These are phyloP conservation scores for Galeopsomyia nigrocyanea DNA, from an alignment of 2,888 invertebrate species.

Conservation along the genomic window DNA sequence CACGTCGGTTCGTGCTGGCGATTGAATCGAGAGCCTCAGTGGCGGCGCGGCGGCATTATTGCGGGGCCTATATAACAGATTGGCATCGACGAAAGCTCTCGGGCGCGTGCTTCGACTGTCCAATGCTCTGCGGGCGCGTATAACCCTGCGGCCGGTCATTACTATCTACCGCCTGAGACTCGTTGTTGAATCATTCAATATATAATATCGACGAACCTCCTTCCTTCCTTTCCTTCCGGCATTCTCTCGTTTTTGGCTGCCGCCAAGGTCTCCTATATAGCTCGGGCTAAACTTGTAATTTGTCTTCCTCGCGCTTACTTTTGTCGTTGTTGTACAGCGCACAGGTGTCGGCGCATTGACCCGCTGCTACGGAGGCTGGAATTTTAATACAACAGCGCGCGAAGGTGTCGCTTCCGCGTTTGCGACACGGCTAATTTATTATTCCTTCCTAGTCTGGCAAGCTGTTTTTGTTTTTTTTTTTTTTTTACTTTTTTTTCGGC, in stretches of 20 bases:
- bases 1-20: background rate
- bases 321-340: slow-evolving; percentile 5
- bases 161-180: slow-evolving; percentile 6
- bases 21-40: slow-evolving; percentile 10
- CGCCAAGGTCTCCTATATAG: no score
- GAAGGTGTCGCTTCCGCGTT: slow-evolving; percentile 17
- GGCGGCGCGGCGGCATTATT: slow-evolving; percentile 22
- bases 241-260: no score
- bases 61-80: slow-evolving; percentile 40
- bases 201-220: slow-evolving; percentile 30
- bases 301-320: background rate
- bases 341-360: background rate
- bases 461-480: background rate
- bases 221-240: background rate
- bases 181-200: slow-evolving; percentile 44
- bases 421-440: slow-evolving; percentile 25
- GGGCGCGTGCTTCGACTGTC: slow-evolving; percentile 46
- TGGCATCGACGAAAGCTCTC: slow-evolving; percentile 47
- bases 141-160: slow-evolving; percentile 8
- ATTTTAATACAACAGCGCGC: slow-evolving; percentile 28
- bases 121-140: slow-evolving; percentile 4
- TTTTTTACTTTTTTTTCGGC: background rate
- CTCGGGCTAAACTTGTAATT: no score
- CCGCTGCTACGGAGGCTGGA: slow-evolving; percentile 14
- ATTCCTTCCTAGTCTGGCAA: slow-evolving; percentile 5